These are phyloP conservation scores for Ditula angustiorana DNA, from an alignment of 2,888 invertebrate species.

Conservation along the genomic window DNA sequence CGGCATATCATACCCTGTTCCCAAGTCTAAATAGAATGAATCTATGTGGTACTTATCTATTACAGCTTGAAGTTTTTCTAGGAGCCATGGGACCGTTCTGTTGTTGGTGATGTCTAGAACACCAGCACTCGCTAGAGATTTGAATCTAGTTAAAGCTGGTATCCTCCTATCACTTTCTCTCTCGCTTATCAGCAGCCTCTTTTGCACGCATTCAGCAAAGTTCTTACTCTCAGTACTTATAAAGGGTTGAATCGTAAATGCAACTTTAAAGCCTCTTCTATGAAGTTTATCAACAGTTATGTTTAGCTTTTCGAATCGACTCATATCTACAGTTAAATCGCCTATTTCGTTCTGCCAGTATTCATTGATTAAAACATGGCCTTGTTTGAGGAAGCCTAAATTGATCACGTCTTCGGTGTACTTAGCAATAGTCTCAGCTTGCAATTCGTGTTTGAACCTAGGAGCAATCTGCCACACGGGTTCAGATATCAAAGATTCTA, in stretches of 20 bases:
- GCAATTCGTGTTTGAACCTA: slow-evolving; percentile 86
- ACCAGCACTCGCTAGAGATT: slow-evolving; percentile 92
- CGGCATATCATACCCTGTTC: slow-evolving; percentile 94
- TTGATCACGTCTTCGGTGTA: slow-evolving; percentile 94
- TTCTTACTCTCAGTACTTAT: slow-evolving; percentile 94
- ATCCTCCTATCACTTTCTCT: slow-evolving; percentile 91
- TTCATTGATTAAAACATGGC: slow-evolving; percentile 92
- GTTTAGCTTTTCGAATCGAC: slow-evolving; percentile 91
- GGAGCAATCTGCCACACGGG: slow-evolving; percentile 95
- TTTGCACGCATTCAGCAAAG: slow-evolving; percentile 92
- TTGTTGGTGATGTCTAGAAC: slow-evolving; percentile 95
- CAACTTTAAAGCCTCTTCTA: slow-evolving; percentile 93
- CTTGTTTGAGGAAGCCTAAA: slow-evolving; percentile 90
- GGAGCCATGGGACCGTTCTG: slow-evolving; percentile 92
- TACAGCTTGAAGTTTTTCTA: slow-evolving; percentile 89
- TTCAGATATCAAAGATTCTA: slow-evolving; percentile 91
- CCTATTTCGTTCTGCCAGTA: slow-evolving; percentile 95
- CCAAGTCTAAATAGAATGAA: slow-evolving; percentile 93
- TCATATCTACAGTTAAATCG: slow-evolving; percentile 92
- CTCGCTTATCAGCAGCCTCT: slow-evolving; percentile 91
- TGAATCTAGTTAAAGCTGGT: slow-evolving; percentile 93
- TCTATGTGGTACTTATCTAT: slow-evolving; percentile 92
- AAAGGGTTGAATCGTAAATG: slow-evolving; percentile 96
- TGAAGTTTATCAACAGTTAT: slow-evolving; percentile 92
- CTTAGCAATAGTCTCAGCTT: slow-evolving; percentile 90